Evolutionary conservation across 2,888 invertebrate species (phyloP).

Genomic region (Oxystoma pomonae): DNA sequence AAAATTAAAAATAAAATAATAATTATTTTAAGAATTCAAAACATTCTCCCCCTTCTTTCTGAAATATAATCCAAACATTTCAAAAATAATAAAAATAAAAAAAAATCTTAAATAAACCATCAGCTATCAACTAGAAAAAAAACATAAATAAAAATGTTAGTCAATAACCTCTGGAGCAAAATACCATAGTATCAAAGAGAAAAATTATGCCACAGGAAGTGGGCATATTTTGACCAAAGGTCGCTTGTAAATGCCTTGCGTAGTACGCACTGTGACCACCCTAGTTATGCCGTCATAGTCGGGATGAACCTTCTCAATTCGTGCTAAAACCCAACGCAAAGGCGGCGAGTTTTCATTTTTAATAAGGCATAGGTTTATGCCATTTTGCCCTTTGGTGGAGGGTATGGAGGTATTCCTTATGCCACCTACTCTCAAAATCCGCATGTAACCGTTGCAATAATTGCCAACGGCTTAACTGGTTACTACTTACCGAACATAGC

Average conservation of each 20-base stretch:
- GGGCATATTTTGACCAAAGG: slow-evolving; percentile 8
- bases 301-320: slow-evolving; percentile 11
- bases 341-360: slow-evolving; percentile 14
- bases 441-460: slow-evolving; percentile 13
- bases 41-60: too few species aligned
- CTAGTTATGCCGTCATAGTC: slow-evolving; percentile 10
- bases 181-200: too few species aligned
- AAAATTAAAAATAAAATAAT: too few species aligned
- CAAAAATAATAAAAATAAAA: too few species aligned
- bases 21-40: too few species aligned
- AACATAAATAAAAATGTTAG: too few species aligned
- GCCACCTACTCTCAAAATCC: slow-evolving; percentile 23
- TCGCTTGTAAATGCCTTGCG: background rate
- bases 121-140: too few species aligned
- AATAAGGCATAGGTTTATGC: slow-evolving; percentile 11
- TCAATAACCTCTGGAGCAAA: too few species aligned
- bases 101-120: too few species aligned
- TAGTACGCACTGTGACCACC: slow-evolving; percentile 12
- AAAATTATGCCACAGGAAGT: background rate
- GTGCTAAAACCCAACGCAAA: slow-evolving; percentile 6
- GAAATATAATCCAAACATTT: too few species aligned
- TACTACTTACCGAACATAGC: slow-evolving; percentile 8
- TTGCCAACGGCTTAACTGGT: slow-evolving; percentile 15
- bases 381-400: slow-evolving; percentile 22
- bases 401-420: slow-evolving; percentile 19